A percentile compares a stretch with the other conserved stretches of the same genome.
phyloP scores from a whole-genome alignment of 2,113 vertebrate genomes.

The Sinocyclocheilus maitianheensis region DNA sequence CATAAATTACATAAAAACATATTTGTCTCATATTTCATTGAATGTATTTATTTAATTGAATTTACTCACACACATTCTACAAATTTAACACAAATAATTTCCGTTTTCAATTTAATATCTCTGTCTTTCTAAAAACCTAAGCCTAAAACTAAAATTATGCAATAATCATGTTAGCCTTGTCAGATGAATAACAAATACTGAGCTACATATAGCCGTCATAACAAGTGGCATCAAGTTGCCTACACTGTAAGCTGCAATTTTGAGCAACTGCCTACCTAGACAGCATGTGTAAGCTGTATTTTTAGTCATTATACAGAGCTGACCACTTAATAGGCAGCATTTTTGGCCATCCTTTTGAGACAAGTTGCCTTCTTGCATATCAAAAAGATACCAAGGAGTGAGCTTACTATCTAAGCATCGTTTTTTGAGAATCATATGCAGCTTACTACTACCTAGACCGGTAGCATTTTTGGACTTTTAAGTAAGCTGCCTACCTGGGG shows the following conservation, averaged over 20 bases:
- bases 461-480: not conserved
- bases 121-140: not conserved
- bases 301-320: not conserved
- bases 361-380: not conserved
- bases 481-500: not conserved
- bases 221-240: not conserved
- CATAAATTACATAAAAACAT: no score
- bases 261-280: not conserved
- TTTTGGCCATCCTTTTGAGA: not conserved
- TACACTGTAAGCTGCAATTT: not conserved
- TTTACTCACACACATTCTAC: no score
- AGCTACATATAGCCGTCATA: not conserved
- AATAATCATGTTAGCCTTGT: not conserved
- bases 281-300: not conserved
- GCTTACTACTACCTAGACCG: not conserved
- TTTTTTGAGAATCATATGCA: not conserved
- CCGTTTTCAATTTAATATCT: not conserved
- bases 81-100: not conserved
- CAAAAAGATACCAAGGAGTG: not conserved
- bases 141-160: not conserved
- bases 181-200: not conserved
- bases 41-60: no score
- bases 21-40: no score
- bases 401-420: not conserved
- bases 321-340: not conserved